Evolutionary conservation across 2,113 vertebrate species (phyloP), one percentile per base, ranked within the genome.

Genomic region (Zosterops japonicus): DNA sequence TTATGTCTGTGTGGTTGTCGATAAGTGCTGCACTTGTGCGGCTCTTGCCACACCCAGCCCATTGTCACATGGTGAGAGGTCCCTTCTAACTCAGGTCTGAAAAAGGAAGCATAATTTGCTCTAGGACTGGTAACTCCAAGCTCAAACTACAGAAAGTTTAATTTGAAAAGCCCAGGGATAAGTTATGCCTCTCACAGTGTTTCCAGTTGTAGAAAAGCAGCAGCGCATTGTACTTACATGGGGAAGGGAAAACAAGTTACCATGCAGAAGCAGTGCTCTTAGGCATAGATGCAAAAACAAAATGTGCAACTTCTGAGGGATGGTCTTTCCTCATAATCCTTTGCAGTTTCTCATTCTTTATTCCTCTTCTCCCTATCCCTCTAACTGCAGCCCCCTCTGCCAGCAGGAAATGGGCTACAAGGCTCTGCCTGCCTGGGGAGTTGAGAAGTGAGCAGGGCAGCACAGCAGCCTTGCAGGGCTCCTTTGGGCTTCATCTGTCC

Each of bases 221-320:
- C 8, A 20, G 29, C 47, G 23, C 25, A 5, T 18, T 1, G 0
- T 60, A 15, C 14, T 81, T 52, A 29, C 0, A 0, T n/a, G 55
- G 23, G 28, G 28, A 53, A 76, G 47, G 23, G 33, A 67, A 71
- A 89, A 55, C 21, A 35, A 67, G 24, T 0, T 12, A 14, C 22
- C 35, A 57, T 27, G 20, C 4, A 14, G 61, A 64, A 87, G 46
- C 24, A 16, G 7, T 64, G 67, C 46, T 72, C 28, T 65, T 64
- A 46, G 44, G 31, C 56, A 33, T 1, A 14, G 52, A 39, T 55
- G 22, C 77, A 23, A 55, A 76, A 93, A 56, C 10, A 71, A 63
- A 77, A 78, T 8, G 14, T 3, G 2, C 13, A 75, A 5, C 49
- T 90, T 75, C 72, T 68, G 52, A 41, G 8, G 15, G 22, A n/a